Base-by-base conservation (phyloP, 1,140 invertebrate genomes). In the Harpegnathos saltator region DNA sequence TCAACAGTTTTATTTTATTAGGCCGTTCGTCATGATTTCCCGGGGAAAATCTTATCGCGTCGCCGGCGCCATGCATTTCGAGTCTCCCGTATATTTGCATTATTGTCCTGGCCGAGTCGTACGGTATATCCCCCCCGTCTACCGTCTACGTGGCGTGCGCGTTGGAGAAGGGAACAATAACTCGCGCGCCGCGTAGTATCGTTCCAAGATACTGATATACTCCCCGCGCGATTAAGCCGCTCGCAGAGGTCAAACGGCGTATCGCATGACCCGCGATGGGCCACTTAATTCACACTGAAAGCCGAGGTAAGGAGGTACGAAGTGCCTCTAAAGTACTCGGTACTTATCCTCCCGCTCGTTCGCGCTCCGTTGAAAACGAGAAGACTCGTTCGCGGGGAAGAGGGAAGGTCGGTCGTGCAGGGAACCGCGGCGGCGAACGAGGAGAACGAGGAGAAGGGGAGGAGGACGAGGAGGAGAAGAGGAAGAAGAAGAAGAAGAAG, bases 201-300 rank as follows among this genome's bases (percentile, higher is more conserved):
- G 75, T 58, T 44, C 1, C 33, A 56, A 71, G 54, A 80, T 58
- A 78, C 22, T 52, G 74, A 81, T 58, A 17, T 71, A 74, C 12
- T 52, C 56, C 61, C 33, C 44, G 69, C 62, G 74, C 69, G 69
- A 52, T 80, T 58, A 71, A 81, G 59, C 58, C 75, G 56, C 73
- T 62, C 61, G 52, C 54, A 66, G 83, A 87, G 86, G 82, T 88
- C 74, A 82, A 88, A 75, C 72, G 66, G 24, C 69, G 19, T 85
- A 85, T 89, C 87, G 87, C 81, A 52, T 69, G 77, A 78, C 66
- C 78, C 72, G 38, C 82, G 78, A 89, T 81, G 68, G 75, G 82
- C 59, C 85, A 89, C 83, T 89, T 89, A 85, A 89, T 89, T 86
- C 61, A n/a, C 65, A 59, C 44, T 65, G 84, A 78, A 82, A 89